phyloP scores from a whole-genome alignment of 2,113 vertebrate species.

The Phrynosoma blainvillii region DNA sequence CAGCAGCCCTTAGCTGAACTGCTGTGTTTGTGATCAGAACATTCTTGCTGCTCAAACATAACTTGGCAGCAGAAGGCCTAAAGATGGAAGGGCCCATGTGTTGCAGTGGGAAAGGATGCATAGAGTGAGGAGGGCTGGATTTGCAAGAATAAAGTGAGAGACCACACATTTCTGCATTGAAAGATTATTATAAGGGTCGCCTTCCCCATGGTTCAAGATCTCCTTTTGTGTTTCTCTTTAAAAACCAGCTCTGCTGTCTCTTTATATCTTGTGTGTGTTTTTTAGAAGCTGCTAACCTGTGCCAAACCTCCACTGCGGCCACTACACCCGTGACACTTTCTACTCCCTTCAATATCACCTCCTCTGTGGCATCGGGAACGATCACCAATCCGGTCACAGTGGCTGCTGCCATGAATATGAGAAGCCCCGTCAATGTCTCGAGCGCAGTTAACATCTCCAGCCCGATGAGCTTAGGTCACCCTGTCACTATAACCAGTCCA shows the following conservation, averaged over 20 bases:
- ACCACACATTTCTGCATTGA: not conserved
- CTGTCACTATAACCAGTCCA: constrained; percentile 93
- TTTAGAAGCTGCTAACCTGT: constrained; percentile 93
- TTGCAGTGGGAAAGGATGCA: not conserved
- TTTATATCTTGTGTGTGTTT: constrained; percentile 77
- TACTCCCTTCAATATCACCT: constrained; percentile 94
- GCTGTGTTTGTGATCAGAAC: not conserved
- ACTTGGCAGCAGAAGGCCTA: not conserved
- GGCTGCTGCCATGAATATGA: constrained; percentile 97
- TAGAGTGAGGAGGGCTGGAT: constrained; percentile 6
- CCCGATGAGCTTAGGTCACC: constrained; percentile 92
- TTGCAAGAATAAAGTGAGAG: not conserved
- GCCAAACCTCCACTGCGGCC: constrained; percentile 89
- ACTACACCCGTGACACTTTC: constrained; percentile 97
- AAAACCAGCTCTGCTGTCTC: constrained; percentile 20
- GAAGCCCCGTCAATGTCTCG: constrained; percentile 87
- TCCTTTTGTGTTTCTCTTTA: not conserved
- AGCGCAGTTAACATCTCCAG: constrained; percentile 96
- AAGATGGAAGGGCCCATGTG: not conserved
- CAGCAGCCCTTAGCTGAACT: not conserved
- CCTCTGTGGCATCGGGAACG: constrained; percentile 91
- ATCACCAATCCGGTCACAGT: constrained; percentile 92
- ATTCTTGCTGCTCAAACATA: not conserved
- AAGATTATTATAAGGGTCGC: not conserved
- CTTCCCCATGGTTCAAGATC: not conserved